Evolutionary conservation across 1,140 invertebrate species (phyloP), one percentile per base, ranked within the genome.

Genomic region (Dryas iulia): DNA sequence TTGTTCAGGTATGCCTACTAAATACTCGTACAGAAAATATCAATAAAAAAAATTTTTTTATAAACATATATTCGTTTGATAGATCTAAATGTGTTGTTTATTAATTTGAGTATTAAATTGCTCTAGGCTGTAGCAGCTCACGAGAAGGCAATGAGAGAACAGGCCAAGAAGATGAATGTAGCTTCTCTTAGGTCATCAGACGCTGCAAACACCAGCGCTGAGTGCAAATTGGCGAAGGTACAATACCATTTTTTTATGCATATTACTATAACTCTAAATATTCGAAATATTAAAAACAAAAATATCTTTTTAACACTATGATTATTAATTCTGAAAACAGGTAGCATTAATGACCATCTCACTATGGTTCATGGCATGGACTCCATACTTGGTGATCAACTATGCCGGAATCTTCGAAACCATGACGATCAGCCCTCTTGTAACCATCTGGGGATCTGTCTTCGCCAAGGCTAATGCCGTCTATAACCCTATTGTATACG

Each of bases 361-460:
- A 8, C 84, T 96, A 60, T 97, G 95, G 95, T 94, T 96, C 84
- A 92, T 96, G 84, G 95, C 95, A 18, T 96, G 95, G 95, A 95
- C 95, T 33, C 95, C 95, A 23, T 96, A 96, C 79, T 91, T 95
- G 59, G 93, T 95, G 18, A 95, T 96, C 73, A 95, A 96, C 80
- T 95, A 94, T 78, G 92, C 94, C 18, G 95, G 95, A 59, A 93
- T 96, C 69, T 95, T 96, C 80, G 92, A 93, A 69, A 92, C 89
- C 25, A 89, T 91, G 56, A 92, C 92, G 60, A 94, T 96, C 69
- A 95, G 93, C 69, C 95, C 95, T 3, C 86, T 95, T 10, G 93
- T 93, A 58, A 95, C 94, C 28, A 95, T 95, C 82, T 95, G 94
- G 89, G 94, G 94, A 26, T 94, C 95, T 28, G 92, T 95, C 8